Evolutionary conservation across 2,797 vertebrate species (phyloP).

Genomic region (Uromys caudimaculatus): DNA sequence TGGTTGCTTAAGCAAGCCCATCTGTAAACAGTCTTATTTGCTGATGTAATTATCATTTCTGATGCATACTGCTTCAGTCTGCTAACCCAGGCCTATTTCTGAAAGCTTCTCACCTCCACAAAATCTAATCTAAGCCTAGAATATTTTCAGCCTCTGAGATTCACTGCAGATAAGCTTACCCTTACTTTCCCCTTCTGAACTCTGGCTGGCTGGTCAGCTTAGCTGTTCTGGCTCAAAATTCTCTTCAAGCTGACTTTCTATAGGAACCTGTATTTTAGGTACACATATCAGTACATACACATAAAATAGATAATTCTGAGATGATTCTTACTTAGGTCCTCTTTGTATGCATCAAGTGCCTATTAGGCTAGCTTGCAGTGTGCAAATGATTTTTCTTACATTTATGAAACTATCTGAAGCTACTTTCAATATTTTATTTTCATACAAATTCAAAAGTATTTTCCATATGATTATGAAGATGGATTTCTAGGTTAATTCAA

Average conservation of each 20-base stretch:
- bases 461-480: background rate
- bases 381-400: background rate
- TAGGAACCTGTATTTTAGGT: background rate
- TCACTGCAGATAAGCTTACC: too few species aligned
- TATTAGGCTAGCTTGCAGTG: background rate
- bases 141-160: too few species aligned
- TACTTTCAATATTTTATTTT: slow-evolving; percentile 39
- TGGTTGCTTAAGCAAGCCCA: background rate
- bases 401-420: background rate
- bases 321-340: background rate
- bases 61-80: too few species aligned
- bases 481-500: slow-evolving; percentile 43
- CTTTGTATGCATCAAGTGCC: background rate
- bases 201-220: too few species aligned
- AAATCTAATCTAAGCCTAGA: too few species aligned
- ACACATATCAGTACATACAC: background rate
- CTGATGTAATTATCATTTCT: background rate
- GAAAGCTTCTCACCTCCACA: too few species aligned
- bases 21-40: background rate
- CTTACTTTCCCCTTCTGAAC: too few species aligned
- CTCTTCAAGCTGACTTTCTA: background rate
- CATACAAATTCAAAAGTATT: slow-evolving; percentile 28
- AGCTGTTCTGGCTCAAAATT: too few species aligned
- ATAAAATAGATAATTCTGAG: background rate
- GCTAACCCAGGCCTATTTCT: too few species aligned